Evolutionary conservation across 2,797 vertebrate species (phyloP).

Genomic region (Arnoldichthys spilopterus): DNA sequence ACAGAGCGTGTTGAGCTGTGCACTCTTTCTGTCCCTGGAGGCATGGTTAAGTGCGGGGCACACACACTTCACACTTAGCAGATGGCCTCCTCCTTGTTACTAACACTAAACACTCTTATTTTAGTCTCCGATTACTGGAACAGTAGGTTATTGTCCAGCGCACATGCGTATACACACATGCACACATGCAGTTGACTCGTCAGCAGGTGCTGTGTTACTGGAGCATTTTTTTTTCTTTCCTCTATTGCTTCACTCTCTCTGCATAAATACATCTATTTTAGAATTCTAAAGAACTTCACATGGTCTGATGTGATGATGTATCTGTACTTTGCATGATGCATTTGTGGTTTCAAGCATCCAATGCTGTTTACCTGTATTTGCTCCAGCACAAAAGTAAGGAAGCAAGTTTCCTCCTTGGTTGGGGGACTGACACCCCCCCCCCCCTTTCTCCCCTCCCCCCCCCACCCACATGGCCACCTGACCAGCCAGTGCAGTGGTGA

Average conservation of each 20-base stretch:
- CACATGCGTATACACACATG: neutral
- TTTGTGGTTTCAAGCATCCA: neutral
- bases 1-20: neutral
- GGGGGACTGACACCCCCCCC: too few relatives aligned
- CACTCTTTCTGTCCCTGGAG: neutral
- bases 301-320: too few relatives aligned
- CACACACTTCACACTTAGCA: neutral
- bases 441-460: neutral
- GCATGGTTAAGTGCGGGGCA: neutral
- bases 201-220: neutral
- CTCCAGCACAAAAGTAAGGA: neutral
- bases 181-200: neutral
- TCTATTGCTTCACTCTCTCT: neutral
- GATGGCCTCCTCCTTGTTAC: neutral
- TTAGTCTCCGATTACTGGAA: neutral
- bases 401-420: too few relatives aligned
- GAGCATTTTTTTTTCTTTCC: conserved; percentile 7
- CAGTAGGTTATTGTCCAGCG: neutral
- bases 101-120: neutral
- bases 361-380: neutral
- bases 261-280: too few relatives aligned
- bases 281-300: too few relatives aligned
- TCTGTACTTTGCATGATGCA: neutral
- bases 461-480: neutral
- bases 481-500: neutral